A percentile compares a stretch with the other conserved stretches of the same genome.
These are phyloP conservation scores for Catamblyrhynchus diadema DNA, from an alignment of 2,797 vertebrate genomes.

Conservation along the genomic window DNA sequence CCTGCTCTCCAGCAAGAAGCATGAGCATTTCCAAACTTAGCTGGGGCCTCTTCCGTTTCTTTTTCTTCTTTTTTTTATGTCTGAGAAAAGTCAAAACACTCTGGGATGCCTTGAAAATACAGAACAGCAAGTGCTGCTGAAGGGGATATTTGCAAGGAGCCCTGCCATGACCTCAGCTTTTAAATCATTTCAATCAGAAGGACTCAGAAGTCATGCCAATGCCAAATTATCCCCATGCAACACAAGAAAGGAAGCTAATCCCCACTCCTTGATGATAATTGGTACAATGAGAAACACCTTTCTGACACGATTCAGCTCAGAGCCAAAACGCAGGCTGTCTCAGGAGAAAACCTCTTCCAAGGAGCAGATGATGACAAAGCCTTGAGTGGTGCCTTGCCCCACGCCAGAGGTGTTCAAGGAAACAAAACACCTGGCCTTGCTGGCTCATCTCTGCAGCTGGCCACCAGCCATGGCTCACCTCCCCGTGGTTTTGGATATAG, in stretches of 20 bases:
- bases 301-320: neutral
- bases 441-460: slow-evolving; percentile 6
- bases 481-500: neutral
- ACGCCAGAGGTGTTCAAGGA: neutral
- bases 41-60: neutral
- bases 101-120: slow-evolving; percentile 17
- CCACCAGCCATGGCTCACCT: neutral
- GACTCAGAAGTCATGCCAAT: slow-evolving; percentile 11
- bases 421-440: neutral
- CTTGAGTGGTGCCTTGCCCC: neutral
- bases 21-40: slow-evolving; percentile 59
- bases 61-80: neutral
- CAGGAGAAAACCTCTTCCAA: neutral
- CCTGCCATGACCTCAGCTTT: slow-evolving; percentile 50
- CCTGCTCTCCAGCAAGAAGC: slow-evolving; percentile 50
- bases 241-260: slow-evolving; percentile 27
- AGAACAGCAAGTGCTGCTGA: slow-evolving; percentile 10
- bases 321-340: neutral
- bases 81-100: slow-evolving; percentile 44
- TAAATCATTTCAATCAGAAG: slow-evolving; percentile 34
- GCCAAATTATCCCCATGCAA: slow-evolving; percentile 32
- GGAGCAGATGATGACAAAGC: neutral
- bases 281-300: slow-evolving; percentile 51
- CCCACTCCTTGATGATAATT: slow-evolving; percentile 18
- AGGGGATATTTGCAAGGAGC: slow-evolving; percentile 48